Conservation (phyloP, 2,888 invertebrate species). For the Bembecia ichneumoniformis region DNA sequence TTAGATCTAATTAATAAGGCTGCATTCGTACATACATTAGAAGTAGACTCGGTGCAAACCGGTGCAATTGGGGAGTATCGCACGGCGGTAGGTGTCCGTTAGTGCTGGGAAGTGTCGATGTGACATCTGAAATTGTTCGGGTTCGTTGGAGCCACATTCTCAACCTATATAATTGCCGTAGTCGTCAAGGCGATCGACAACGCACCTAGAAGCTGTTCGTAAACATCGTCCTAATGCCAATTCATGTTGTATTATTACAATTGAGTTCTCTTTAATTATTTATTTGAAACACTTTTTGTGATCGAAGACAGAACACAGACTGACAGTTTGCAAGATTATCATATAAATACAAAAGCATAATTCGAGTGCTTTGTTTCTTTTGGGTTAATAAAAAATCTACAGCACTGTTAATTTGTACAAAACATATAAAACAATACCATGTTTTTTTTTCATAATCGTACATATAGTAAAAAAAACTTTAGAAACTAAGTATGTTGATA, state of each 20-base stretch:
- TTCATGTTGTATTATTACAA: background rate
- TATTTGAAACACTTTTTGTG: too few species aligned
- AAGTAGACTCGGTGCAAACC: background rate
- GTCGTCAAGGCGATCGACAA: slow-evolving; percentile 19
- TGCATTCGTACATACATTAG: background rate
- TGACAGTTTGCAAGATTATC: too few species aligned
- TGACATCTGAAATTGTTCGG: background rate
- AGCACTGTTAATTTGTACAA: too few species aligned
- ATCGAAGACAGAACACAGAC: too few species aligned
- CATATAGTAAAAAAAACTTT: too few species aligned
- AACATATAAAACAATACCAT: too few species aligned
- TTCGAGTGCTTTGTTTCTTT: too few species aligned
- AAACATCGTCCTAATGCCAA: slow-evolving; percentile 12
- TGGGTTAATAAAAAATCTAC: too few species aligned
- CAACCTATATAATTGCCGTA: slow-evolving; percentile 11
- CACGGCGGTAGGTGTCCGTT: background rate
- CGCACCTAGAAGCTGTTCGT: slow-evolving; percentile 14
- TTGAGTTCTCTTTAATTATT: too few species aligned
- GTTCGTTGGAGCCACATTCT: slow-evolving; percentile 13
- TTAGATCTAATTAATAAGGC: background rate
- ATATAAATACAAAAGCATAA: too few species aligned
- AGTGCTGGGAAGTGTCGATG: background rate
- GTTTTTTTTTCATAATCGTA: too few species aligned
- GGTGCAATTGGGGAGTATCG: background rate
- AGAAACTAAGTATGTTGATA: too few species aligned